Base-by-base conservation (phyloP, 2,113 vertebrate genomes). In the Alethe diademata region DNA sequence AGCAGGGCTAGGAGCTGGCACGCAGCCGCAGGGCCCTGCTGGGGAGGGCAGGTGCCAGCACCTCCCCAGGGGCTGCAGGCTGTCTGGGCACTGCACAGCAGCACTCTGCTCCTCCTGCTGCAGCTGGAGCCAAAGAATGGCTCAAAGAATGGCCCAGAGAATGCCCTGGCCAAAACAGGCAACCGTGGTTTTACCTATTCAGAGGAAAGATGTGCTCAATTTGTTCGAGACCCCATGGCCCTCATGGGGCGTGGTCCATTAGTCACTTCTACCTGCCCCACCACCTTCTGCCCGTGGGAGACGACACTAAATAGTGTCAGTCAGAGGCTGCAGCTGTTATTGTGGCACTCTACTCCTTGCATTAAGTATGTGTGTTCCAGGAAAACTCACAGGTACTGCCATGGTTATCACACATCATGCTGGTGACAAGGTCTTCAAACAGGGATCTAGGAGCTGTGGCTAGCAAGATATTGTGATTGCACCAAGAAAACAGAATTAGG, bases 121-220 rank as follows among this genome's bases (percentile, higher is more conserved):
- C 51, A 66, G 78, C 28, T 72, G 35, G 35, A n/a, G n/a, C n/a
- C n/a, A n/a, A n/a, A n/a, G n/a, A n/a, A n/a, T n/a, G n/a, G n/a
- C n/a, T n/a, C n/a, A n/a, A n/a, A n/a, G n/a, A n/a, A n/a, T 53
- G 64, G 19, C 69, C 18, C 38, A 18, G 15, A 45, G 42, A 48
- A 74, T 3, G 19, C 45, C 19, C 56, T 67, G 65, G 35, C 42
- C 54, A 13, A 40, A 43, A 47, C 23, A 54, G 57, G 35, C 26
- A 50, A 57, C 16, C 4, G 1, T 0, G 3, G 1, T 7, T 58
- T 51, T 5, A 35, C 9, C 29, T 19, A 3, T 45, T 62, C 64
- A 53, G 51, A 35, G 51, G 25, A 62, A 19, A 58, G 19, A 67
- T 4, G 9, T 12, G 38, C 5, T 80, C 54, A 14, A 43, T 45